These are phyloP conservation scores for Rotaria magnacalcarata DNA, from an alignment of 2,888 invertebrate species.

Conservation along the genomic window DNA sequence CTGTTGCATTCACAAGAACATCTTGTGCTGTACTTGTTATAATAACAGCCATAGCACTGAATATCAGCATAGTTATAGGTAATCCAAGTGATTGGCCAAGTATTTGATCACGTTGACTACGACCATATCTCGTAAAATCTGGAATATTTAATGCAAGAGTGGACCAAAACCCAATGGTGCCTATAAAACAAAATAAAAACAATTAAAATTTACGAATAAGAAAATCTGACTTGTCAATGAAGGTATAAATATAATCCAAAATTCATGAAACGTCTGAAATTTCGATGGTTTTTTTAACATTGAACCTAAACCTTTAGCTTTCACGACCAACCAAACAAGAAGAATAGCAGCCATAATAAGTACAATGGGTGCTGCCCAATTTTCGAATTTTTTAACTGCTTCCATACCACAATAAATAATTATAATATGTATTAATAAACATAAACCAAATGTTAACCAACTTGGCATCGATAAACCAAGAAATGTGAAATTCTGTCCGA, in stretches of 20 bases:
- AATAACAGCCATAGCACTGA: background rate
- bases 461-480: background rate
- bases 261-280: background rate
- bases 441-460: background rate
- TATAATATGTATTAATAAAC: background rate
- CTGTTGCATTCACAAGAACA: background rate
- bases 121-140: background rate
- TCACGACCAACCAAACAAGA: background rate
- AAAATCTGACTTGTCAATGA: background rate
- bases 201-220: background rate
- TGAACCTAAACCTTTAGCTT: background rate
- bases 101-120: background rate
- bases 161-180: background rate
- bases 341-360: background rate
- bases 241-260: background rate
- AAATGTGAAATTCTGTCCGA: background rate
- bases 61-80: background rate
- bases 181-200: background rate
- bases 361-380: background rate
- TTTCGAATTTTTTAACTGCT: background rate
- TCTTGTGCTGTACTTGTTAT: background rate
- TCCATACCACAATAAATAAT: background rate
- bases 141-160: background rate
- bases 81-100: slow-evolving; percentile 3
- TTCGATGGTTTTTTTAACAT: background rate